Percentiles rank a stretch among this genome's conserved stretches.
Evolutionary conservation across 2,888 invertebrate species (phyloP).

Genomic region (Agrenia bidenticulata): DNA sequence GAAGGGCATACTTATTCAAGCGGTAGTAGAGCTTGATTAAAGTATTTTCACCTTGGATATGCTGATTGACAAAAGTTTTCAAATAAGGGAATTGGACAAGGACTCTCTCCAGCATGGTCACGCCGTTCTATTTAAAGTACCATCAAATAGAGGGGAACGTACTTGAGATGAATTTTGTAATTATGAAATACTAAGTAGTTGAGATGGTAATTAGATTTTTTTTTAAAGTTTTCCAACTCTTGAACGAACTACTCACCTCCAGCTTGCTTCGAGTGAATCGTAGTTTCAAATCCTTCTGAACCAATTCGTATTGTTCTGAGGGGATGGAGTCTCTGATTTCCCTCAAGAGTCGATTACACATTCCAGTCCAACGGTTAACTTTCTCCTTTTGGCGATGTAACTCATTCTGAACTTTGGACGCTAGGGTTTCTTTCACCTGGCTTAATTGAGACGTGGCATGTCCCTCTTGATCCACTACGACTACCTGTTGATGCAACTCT

Average conservation of each 20-base stretch:
- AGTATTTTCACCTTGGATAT: not conserved
- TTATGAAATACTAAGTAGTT: not conserved
- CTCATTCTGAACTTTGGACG: conserved; percentile 28
- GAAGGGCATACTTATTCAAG: not conserved
- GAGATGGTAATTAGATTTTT: not conserved
- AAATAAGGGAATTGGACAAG: conserved; percentile 21
- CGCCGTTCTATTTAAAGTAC: conserved; percentile 21
- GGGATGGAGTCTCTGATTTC: conserved; percentile 23
- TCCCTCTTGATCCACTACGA: conserved; percentile 29
- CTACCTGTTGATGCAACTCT: conserved; percentile 30
- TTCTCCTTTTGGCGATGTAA: conserved; percentile 31
- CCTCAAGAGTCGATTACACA: conserved; percentile 27
- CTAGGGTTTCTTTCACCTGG: conserved; percentile 23
- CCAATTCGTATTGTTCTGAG: conserved; percentile 18
- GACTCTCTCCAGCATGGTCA: conserved; percentile 32
- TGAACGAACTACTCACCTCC: conserved; percentile 21
- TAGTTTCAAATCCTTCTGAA: conserved; percentile 31
- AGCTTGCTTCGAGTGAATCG: conserved; percentile 30
- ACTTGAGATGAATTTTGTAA: too few species aligned
- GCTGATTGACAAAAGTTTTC: not conserved
- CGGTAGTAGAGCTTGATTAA: conserved; percentile 6
- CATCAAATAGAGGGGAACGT: too few species aligned
- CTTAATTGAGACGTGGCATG: conserved; percentile 19
- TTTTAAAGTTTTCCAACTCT: not conserved
- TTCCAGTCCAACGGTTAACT: conserved; percentile 29